Evolutionary conservation across 1,140 invertebrate genomes (phyloP).

Genomic region (Tetramorium parvispinum): DNA sequence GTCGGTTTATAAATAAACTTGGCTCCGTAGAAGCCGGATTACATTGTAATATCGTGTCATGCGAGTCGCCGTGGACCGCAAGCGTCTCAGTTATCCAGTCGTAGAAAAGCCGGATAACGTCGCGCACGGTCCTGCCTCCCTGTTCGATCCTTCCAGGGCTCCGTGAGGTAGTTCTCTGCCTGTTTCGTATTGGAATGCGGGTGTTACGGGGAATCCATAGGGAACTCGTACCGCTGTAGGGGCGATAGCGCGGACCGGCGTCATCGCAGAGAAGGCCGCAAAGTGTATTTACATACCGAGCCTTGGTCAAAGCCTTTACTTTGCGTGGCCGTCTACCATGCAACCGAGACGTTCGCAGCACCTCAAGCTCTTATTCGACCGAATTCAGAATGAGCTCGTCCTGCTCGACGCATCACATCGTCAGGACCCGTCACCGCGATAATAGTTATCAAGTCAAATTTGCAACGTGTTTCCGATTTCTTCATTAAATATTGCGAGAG

Average conservation of each 20-base stretch:
- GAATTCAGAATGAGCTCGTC: slow-evolving; percentile 64
- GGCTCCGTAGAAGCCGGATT: slow-evolving; percentile 35
- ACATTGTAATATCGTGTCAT: slow-evolving; percentile 45
- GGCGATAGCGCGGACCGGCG: slow-evolving; percentile 34
- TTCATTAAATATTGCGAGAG: not conserved
- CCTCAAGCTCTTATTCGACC: slow-evolving; percentile 60
- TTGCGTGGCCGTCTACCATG: slow-evolving; percentile 65
- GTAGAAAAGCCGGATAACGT: slow-evolving; percentile 59
- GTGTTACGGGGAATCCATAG: slow-evolving; percentile 66
- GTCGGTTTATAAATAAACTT: slow-evolving; percentile 33
- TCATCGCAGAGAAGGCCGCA: slow-evolving; percentile 68
- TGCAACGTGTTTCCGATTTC: not conserved
- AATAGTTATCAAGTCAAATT: slow-evolving; percentile 48
- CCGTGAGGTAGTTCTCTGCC: slow-evolving; percentile 20
- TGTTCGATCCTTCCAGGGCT: slow-evolving; percentile 58
- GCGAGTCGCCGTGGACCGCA: slow-evolving; percentile 1
- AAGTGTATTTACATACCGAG: slow-evolving; percentile 81
- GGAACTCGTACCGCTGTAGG: slow-evolving; percentile 56
- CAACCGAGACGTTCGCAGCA: slow-evolving; percentile 50
- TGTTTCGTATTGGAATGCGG: slow-evolving; percentile 50
- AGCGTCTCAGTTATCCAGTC: slow-evolving; percentile 46
- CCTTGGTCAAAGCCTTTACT: slow-evolving; percentile 82
- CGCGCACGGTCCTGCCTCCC: not conserved
- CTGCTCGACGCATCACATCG: not conserved
- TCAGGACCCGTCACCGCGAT: slow-evolving; percentile 19